Evolutionary conservation across 1,140 invertebrate species (phyloP), one percentile per base, ranked within the genome.

Genomic region (Saxidomus purpurata): DNA sequence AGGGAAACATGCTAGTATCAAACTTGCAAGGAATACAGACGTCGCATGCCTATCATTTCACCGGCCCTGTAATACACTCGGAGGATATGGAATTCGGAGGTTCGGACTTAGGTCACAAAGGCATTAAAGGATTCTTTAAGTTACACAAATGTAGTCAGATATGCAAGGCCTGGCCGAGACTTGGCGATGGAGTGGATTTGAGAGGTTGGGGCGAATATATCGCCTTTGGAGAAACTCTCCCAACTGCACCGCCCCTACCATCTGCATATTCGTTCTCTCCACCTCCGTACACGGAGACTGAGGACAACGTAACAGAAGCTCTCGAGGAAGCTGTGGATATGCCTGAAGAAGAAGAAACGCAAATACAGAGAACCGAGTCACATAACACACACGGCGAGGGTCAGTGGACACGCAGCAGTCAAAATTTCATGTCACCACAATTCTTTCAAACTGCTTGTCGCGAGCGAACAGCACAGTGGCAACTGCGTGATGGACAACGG

Each of bases 91-190:
- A 3, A 34, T 89, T 59, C 52, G 90, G 90, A 43, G 36, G 36
- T 31, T 67, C 71, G 28, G 90, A 90, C 47, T 63, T 77, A 38
- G 90, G 90, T 11, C n/a, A 82, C 17, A n/a, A 85, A 40, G 86
- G 90, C 25, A 88, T 90, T 25, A 79, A 88, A 63, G 80, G 63
- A 19, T 87, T 90, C 63, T 90, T 90, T 49, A 79, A 81, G 22
- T 63, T 87, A 40, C 90, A 90, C 47, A 83, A 80, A 63, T 90
- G 90, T 49, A 90, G 89, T 43, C 38, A 49, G 22, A 67, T 87
- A 13, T 90, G 90, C 59, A 85, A 81, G 61, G 77, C 85, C 19
- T 90, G 90, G 90, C 86, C 90, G 38, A 59, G 86, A 36, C 74
- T 88, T 11, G 81, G 71, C 3, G 86, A 85, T 38, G 85, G 90